phyloP scores from a whole-genome alignment of 2,797 vertebrate genomes.

The Pseudomugil gertrudae region DNA sequence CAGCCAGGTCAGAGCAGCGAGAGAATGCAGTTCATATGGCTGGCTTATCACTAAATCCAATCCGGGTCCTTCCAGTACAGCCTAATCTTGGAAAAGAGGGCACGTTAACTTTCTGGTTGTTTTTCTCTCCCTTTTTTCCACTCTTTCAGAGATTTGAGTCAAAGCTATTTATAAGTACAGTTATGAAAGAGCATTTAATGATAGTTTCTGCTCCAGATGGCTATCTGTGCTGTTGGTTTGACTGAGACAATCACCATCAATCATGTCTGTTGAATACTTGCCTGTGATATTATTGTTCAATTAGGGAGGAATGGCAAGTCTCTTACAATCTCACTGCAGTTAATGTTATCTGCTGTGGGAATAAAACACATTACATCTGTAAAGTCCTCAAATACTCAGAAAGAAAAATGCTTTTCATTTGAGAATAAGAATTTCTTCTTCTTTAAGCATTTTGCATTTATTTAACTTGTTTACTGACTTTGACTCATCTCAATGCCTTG shows the following conservation, averaged over 20 bases:
- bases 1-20: conserved; percentile 67
- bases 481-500: conserved; percentile 37
- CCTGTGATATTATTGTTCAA: conserved; percentile 61
- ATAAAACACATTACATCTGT: conserved; percentile 46
- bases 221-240: conserved; percentile 52
- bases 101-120: conserved; percentile 43
- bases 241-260: conserved; percentile 58
- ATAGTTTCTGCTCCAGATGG: conserved; percentile 48
- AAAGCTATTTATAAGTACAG: conserved; percentile 60
- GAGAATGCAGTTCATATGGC: conserved; percentile 74
- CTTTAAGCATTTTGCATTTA: conserved; percentile 1
- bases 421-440: too few species aligned
- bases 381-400: conserved; percentile 16
- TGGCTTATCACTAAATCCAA: conserved; percentile 76
- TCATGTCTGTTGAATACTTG: conserved; percentile 62
- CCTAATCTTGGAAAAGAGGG: conserved; percentile 65
- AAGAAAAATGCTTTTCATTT: conserved; percentile 15
- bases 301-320: conserved; percentile 50
- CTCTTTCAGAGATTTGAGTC: conserved; percentile 44
- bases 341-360: conserved; percentile 47
- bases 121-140: conserved; percentile 23
- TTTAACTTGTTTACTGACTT: conserved; percentile 17
- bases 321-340: conserved; percentile 51
- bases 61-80: conserved; percentile 51
- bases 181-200: conserved; percentile 54